These are phyloP conservation scores for Ridgeia piscesae DNA, from an alignment of 1,140 invertebrate species.

Conservation along the genomic window DNA sequence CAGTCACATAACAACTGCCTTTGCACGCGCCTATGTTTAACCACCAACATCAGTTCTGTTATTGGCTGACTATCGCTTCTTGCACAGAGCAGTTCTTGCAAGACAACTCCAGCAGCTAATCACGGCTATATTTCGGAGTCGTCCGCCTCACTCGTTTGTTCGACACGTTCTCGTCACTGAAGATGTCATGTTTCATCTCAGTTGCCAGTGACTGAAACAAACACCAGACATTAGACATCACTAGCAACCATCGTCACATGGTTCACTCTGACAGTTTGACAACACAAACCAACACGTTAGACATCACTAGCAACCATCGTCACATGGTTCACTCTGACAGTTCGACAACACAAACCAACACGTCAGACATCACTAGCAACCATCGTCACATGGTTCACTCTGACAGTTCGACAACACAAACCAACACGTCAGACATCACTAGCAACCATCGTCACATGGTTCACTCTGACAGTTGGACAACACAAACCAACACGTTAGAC, in stretches of 20 bases:
- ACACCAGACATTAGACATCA: not conserved
- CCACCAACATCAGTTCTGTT: too few relatives aligned
- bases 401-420: conserved; percentile 25
- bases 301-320: not conserved
- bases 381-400: not conserved
- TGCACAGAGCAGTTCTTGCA: not conserved
- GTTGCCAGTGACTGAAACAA: conserved; percentile 53
- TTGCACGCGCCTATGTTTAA: too few relatives aligned
- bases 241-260: not conserved
- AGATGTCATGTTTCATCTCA: conserved; percentile 48
- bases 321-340: not conserved
- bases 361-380: not conserved
- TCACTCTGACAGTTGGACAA: conserved; percentile 20
- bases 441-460: not conserved
- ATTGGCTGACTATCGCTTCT: too few relatives aligned
- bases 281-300: not conserved
- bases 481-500: conserved; percentile 11
- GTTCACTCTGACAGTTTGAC: not conserved
- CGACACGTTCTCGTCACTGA: conserved; percentile 33
- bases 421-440: not conserved
- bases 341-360: conserved; percentile 25
- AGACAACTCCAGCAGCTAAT: not conserved
- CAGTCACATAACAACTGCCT: not conserved
- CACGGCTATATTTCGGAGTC: conserved; percentile 14
- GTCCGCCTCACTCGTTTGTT: not conserved